Percentiles rank a stretch among this genome's conserved stretches.
phyloP scores from a whole-genome alignment of 2,888 invertebrate species.

The Polymixis flavicincta region DNA sequence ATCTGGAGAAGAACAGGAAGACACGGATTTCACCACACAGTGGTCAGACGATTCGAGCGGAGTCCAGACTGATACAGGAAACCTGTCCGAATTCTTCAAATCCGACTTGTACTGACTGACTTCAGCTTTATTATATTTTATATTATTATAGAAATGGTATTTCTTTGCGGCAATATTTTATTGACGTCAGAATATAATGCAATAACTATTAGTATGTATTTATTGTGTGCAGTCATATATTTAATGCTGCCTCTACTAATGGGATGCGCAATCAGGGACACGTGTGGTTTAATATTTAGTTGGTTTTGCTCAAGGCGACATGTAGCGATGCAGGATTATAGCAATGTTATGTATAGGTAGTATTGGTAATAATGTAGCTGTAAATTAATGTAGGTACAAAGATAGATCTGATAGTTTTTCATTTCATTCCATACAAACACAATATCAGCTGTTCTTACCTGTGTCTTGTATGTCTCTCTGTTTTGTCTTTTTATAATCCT shows the following conservation, averaged over 20 bases:
- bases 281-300: neutral
- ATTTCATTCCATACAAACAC: neutral
- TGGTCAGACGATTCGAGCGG: no score
- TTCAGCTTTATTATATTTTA: neutral
- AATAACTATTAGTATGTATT: neutral
- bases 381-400: neutral
- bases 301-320: neutral
- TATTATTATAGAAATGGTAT: no score
- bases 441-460: neutral
- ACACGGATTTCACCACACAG: no score
- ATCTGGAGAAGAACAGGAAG: no score
- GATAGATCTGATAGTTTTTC: neutral
- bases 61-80: no score
- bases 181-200: neutral
- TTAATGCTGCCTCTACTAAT: neutral
- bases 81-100: no score
- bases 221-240: neutral
- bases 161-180: neutral
- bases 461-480: no score
- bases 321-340: neutral
- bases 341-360: neutral
- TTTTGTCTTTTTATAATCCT: conserved; percentile 1
- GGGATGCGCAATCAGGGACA: neutral
- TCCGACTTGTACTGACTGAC: no score
- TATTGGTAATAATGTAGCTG: neutral